Base-by-base conservation (phyloP, 2,113 vertebrate species). In the Gymnarchus niloticus region DNA sequence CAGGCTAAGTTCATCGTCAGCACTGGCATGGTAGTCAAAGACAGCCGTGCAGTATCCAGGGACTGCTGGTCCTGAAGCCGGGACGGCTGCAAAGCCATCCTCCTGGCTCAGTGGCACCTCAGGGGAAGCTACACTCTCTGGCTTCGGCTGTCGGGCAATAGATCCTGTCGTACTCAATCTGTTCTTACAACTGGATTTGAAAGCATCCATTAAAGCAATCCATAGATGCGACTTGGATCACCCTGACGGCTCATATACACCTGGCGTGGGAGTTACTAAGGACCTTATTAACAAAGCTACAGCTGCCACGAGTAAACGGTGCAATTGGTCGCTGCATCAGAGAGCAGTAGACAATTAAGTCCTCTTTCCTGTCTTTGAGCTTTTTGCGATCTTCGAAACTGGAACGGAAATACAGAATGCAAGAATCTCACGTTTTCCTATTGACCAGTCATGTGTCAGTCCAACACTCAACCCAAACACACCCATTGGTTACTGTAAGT, bases 11-110 rank as follows among this genome's bases (percentile, higher is more conserved):
- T 98, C 97, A 91, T 99, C 97, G 84, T 99, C 97, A 85, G 96
- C 97, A 19, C 94, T 94, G 82, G 97, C 97, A 87, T 99, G 97
- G 91, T 99, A 99, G 93, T 98, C 97, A 93, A 99, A 99, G 89
- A 98, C 97, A 6, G 97, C 97, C 2, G 97, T 99, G 97, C 97
- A 99, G 90, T 94, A 93, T 28, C 91, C 90, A 21, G 84, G 61
- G 2, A 89, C 89, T 6, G 82, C 19, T 1, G 87, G 80, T 85
- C 19, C 85, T 56, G 84, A 88, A 44, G 86, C 89, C 83, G 89
- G 88, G 28, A 89, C 89, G 65, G 85, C 88, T 76, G 87, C 57
- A 86, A 33, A 84, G 54, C 89, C 90, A 52, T 87, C 80, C 84
- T 85, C 91, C 86, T 91, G 91, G 83, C 37, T 56, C 59, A 37